Conservation (phyloP, 2,113 vertebrate genomes). For the Erythrocercus mccallii region DNA sequence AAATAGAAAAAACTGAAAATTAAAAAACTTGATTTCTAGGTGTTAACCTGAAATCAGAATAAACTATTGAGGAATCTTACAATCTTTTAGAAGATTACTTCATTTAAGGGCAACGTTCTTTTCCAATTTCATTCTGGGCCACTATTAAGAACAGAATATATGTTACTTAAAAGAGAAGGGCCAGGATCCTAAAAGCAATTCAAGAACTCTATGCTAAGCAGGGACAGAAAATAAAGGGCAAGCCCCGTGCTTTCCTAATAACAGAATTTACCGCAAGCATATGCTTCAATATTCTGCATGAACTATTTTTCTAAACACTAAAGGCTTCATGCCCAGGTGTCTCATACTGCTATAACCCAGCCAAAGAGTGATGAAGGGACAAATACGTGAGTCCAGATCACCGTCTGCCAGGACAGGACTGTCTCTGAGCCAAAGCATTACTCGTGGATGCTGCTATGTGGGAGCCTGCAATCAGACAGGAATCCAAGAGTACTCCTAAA, state of each 20-base stretch:
- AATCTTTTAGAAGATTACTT: not conserved
- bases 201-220: not conserved
- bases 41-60: not conserved
- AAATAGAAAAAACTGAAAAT: not conserved
- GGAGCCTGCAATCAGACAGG: not conserved
- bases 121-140: not conserved
- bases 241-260: not conserved
- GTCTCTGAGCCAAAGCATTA: conserved; percentile 31
- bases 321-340: conserved; percentile 46
- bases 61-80: not conserved
- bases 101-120: not conserved
- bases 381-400: not conserved
- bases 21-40: not conserved
- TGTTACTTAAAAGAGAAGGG: not conserved
- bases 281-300: not conserved
- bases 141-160: not conserved
- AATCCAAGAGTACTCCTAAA: not conserved
- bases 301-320: conserved; percentile 4
- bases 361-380: conserved; percentile 48
- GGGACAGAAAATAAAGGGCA: not conserved
- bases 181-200: not conserved
- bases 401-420: conserved; percentile 1
- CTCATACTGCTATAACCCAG: conserved; percentile 33
- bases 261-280: not conserved
- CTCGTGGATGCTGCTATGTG: conserved; percentile 29